A percentile compares a stretch with the other conserved stretches of the same genome.
These are phyloP conservation scores for Caenorhabditis briggsae DNA, from an alignment of 1,140 invertebrate species.

Conservation along the genomic window DNA sequence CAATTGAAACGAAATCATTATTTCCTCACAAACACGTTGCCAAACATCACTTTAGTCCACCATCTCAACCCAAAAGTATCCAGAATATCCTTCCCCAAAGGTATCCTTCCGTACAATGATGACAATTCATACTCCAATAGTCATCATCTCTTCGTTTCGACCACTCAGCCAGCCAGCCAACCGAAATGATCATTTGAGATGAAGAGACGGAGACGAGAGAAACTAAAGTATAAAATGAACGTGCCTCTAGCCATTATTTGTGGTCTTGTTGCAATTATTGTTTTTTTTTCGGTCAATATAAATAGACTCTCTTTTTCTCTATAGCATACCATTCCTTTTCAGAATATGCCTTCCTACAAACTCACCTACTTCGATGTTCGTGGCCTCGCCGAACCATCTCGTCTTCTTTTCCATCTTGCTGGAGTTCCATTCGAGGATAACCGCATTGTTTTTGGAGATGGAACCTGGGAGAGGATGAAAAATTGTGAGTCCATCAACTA, in stretches of 20 bases:
- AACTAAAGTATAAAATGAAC: not conserved
- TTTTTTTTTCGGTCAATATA: not conserved
- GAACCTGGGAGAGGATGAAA: slow-evolving; percentile 3
- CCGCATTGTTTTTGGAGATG: not conserved
- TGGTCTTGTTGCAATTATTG: not conserved
- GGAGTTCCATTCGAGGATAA: slow-evolving; percentile 47
- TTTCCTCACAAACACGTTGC: too few species aligned
- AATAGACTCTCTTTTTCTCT: not conserved
- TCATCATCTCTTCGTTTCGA: not conserved
- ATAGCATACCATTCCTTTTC: not conserved
- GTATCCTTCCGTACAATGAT: not conserved
- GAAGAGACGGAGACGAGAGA: not conserved
- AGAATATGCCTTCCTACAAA: slow-evolving; percentile 47
- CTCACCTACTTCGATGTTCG: slow-evolving; percentile 45
- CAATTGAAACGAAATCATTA: too few species aligned
- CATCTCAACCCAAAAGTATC: not conserved
- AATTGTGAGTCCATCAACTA: not conserved
- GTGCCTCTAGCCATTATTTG: not conserved
- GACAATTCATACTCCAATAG: not conserved
- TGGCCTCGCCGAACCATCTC: slow-evolving; percentile 28
- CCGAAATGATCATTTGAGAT: not conserved
- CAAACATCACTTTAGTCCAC: too few species aligned
- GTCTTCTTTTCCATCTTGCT: slow-evolving; percentile 37
- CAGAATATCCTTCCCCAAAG: not conserved
- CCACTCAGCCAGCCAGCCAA: not conserved